Evolutionary conservation across 2,888 invertebrate genomes (phyloP).

Genomic region (Netelia fuscicornis): DNA sequence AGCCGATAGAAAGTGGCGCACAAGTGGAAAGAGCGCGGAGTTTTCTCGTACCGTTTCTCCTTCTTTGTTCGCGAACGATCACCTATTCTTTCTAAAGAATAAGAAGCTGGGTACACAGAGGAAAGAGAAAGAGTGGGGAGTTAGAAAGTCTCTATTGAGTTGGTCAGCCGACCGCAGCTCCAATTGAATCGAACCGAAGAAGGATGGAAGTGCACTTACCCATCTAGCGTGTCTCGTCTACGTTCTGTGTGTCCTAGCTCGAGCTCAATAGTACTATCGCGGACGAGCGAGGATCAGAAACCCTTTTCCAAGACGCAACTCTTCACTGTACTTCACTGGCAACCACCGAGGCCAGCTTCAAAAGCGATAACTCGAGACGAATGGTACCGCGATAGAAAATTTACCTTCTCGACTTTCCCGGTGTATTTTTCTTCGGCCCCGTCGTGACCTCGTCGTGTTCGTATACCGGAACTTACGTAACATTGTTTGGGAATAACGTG

Average conservation of each 20-base stretch:
- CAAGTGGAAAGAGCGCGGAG: slow-evolving; percentile 2
- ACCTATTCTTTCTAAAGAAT: slow-evolving; percentile 34
- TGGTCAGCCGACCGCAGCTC: slow-evolving; percentile 73
- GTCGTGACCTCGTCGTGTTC: too few relatives aligned
- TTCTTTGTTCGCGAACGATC: slow-evolving; percentile 25
- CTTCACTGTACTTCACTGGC: background rate
- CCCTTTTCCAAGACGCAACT: slow-evolving; percentile 6
- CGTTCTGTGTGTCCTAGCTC: slow-evolving; percentile 50
- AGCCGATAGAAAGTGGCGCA: background rate
- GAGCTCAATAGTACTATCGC: background rate
- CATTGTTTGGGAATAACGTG: too few relatives aligned
- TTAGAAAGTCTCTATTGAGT: slow-evolving; percentile 62
- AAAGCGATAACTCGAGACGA: background rate
- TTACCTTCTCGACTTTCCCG: too few relatives aligned
- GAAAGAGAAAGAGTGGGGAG: slow-evolving; percentile 1
- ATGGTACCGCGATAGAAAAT: background rate
- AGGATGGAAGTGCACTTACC: slow-evolving; percentile 77
- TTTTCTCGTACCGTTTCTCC: slow-evolving; percentile 32
- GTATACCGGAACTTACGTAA: too few relatives aligned
- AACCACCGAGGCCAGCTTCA: background rate
- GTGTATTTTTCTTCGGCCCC: too few relatives aligned
- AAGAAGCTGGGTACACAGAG: slow-evolving; percentile 6
- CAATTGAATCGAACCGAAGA: slow-evolving; percentile 79
- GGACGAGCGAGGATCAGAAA: background rate
- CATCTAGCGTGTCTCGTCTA: slow-evolving; percentile 75